Percentiles rank a stretch among this genome's conserved stretches.
Evolutionary conservation across 2,797 vertebrate genomes (phyloP).

Genomic region (Malurus splendens): DNA sequence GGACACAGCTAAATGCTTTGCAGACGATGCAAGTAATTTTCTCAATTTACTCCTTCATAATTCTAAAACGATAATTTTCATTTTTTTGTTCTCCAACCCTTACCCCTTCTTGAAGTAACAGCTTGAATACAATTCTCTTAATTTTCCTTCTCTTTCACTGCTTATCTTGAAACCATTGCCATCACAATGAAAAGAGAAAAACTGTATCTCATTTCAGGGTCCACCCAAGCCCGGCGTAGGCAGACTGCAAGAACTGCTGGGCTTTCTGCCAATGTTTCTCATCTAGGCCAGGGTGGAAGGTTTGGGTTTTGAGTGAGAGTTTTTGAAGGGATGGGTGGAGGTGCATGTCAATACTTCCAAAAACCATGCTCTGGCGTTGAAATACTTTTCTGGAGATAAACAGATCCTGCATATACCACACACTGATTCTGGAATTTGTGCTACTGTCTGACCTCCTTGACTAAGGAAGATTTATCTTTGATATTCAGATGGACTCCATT

Average conservation of each 20-base stretch:
- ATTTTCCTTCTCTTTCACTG: background rate
- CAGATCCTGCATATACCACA: background rate
- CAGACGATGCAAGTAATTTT: background rate
- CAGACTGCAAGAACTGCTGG: background rate
- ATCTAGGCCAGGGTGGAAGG: background rate
- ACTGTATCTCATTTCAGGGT: constrained; percentile 26
- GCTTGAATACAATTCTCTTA: background rate
- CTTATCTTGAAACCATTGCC: constrained; percentile 1
- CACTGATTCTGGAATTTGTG: background rate
- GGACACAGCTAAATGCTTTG: background rate
- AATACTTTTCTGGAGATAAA: background rate
- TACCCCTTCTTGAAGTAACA: background rate
- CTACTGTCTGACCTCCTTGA: background rate
- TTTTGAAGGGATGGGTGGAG: constrained; percentile 28
- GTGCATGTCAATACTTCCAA: background rate
- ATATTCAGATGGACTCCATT: background rate
- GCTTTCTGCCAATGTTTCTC: background rate
- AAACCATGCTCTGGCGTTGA: background rate
- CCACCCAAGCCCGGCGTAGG: constrained; percentile 10
- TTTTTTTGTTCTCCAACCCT: background rate
- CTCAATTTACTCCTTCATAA: background rate
- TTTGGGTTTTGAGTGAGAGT: background rate
- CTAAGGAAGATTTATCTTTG: background rate
- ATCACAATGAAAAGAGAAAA: background rate
- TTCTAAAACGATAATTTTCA: background rate